Evolutionary conservation across 2,888 invertebrate genomes (phyloP).

Genomic region (Lymantria dispar): DNA sequence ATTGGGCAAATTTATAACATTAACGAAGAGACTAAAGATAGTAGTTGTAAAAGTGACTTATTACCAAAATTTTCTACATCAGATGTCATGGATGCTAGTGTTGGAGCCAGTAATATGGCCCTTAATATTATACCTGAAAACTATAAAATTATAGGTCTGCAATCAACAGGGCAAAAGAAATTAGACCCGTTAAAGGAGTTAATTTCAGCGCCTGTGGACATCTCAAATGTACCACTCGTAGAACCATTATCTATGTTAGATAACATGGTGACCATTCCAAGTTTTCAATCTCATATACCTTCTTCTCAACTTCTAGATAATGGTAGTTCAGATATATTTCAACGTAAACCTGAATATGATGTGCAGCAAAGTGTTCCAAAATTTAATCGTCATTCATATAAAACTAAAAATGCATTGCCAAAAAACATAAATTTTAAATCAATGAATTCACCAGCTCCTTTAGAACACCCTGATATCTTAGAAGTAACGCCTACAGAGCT

Average conservation of each 20-base stretch:
- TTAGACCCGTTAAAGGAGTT: neutral
- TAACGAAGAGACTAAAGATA: neutral
- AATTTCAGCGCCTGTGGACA: too few species aligned
- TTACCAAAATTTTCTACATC: neutral
- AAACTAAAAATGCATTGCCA: too few species aligned
- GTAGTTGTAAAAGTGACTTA: neutral
- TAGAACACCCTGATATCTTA: conserved; percentile 19
- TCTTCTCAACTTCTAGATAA: conserved; percentile 36
- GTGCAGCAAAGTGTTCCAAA: conserved; percentile 30
- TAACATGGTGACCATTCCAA: conserved; percentile 15
- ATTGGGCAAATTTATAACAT: neutral
- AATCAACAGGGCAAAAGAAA: conserved; percentile 6
- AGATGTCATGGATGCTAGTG: neutral
- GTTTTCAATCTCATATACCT: conserved; percentile 26
- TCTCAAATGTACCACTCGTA: too few species aligned
- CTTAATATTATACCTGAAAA: neutral
- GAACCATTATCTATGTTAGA: too few species aligned
- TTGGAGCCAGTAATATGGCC: neutral
- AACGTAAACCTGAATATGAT: conserved; percentile 43
- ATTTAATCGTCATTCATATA: conserved; percentile 13
- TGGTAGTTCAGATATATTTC: conserved; percentile 44
- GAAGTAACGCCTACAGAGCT: neutral
- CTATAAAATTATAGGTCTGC: neutral
- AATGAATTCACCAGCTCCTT: conserved; percentile 42
- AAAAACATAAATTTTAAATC: conserved; percentile 46